A percentile compares a stretch with the other conserved stretches of the same genome.
These are phyloP conservation scores for Pelodiscus sinensis DNA, from an alignment of 2,113 vertebrate genomes.

Conservation along the genomic window DNA sequence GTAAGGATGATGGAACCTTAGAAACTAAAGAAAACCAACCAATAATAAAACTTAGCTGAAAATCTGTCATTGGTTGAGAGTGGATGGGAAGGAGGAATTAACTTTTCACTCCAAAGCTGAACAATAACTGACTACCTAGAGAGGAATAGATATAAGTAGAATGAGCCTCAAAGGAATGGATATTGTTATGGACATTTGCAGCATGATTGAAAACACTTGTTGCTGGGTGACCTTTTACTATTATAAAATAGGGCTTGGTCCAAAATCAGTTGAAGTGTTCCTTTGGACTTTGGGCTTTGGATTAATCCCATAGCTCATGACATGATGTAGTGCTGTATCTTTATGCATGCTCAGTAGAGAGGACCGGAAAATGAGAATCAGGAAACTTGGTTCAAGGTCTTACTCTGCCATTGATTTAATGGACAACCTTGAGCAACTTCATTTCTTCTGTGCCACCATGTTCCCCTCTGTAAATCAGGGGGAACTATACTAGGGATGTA, in stretches of 20 bases:
- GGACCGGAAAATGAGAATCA: not conserved
- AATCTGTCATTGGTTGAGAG: not conserved
- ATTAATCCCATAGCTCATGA: not conserved
- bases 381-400: not conserved
- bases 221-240: not conserved
- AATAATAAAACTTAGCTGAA: not conserved
- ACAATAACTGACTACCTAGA: not conserved
- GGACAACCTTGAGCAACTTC: not conserved
- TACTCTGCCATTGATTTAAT: not conserved
- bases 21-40: not conserved
- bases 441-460: not conserved
- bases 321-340: accelerated
- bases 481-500: too few relatives aligned
- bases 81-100: not conserved
- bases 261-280: not conserved
- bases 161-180: accelerated
- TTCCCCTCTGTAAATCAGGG: accelerated
- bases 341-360: accelerated
- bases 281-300: not conserved
- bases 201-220: not conserved
- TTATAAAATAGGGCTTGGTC: not conserved
- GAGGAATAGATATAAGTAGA: not conserved
- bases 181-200: not conserved
- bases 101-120: not conserved
- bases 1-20: not conserved